These are phyloP conservation scores for Caretta caretta DNA, from an alignment of 2,113 vertebrate genomes.

Conservation along the genomic window DNA sequence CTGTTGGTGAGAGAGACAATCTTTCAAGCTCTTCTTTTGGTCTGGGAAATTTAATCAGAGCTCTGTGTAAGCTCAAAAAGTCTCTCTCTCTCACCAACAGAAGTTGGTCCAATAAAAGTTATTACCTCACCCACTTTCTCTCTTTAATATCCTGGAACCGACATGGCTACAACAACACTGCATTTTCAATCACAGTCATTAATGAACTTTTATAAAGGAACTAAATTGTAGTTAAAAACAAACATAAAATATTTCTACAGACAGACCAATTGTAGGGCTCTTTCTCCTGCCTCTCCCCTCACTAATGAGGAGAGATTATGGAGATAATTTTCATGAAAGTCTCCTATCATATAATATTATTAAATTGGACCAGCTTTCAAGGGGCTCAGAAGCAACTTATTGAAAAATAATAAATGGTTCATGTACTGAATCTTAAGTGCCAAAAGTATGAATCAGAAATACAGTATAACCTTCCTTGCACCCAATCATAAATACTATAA, in stretches of 20 bases:
- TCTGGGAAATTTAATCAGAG: background rate
- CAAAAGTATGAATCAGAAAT: background rate
- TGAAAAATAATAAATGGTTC: constrained; percentile 45
- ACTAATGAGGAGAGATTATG: constrained; percentile 26
- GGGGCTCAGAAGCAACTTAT: constrained; percentile 35
- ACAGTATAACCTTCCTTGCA: background rate
- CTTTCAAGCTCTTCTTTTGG: background rate
- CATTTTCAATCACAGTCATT: background rate
- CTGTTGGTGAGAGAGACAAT: background rate
- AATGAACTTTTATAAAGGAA: constrained; percentile 6
- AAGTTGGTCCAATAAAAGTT: background rate
- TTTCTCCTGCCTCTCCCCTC: constrained; percentile 23
- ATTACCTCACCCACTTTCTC: background rate
- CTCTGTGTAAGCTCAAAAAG: background rate
- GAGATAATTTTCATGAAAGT: constrained; percentile 49
- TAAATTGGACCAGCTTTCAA: constrained; percentile 34
- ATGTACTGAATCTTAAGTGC: background rate
- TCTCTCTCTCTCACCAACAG: background rate
- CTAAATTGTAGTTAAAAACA: constrained; percentile 13
- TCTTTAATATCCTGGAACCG: background rate
- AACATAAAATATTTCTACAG: constrained; percentile 24
- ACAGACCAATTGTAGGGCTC: background rate
- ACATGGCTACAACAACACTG: background rate
- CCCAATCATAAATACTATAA: background rate
- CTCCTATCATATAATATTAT: constrained; percentile 35